phyloP scores from a whole-genome alignment of 2,113 vertebrate genomes.

The Tachysurus fulvidraco region DNA sequence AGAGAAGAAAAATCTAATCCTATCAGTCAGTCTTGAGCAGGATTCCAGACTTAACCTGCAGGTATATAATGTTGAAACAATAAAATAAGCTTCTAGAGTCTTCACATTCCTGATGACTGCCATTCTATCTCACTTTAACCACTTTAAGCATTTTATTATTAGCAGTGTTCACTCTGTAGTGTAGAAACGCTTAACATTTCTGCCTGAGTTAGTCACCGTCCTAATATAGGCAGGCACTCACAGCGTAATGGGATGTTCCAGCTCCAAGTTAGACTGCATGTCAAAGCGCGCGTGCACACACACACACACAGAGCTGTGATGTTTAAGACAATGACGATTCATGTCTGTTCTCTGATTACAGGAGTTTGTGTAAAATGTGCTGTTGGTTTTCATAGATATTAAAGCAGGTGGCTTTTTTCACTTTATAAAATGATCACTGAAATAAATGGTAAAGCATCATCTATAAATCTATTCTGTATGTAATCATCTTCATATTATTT shows the following conservation, averaged over 20 bases:
- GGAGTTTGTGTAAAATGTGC: conserved; percentile 26
- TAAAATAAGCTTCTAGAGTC: not conserved
- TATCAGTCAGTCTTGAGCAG: not conserved
- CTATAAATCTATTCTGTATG: not conserved
- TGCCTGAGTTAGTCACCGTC: conserved; percentile 39
- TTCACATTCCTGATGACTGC: not conserved
- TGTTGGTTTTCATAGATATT: conserved; percentile 3
- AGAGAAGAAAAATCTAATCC: too few species aligned
- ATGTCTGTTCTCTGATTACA: not conserved
- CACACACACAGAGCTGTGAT: not conserved
- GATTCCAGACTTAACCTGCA: not conserved
- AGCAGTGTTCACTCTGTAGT: not conserved
- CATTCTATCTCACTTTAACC: not conserved
- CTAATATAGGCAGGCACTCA: not conserved
- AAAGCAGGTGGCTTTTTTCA: not conserved
- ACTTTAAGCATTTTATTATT: not conserved
- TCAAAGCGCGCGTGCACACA: not conserved
- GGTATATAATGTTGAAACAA: too few species aligned
- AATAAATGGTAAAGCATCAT: not conserved
- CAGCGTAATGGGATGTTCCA: conserved; percentile 21
- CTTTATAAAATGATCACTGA: not conserved
- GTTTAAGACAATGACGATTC: not conserved
- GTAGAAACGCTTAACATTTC: conserved; percentile 28
- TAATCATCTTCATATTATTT: too few species aligned
- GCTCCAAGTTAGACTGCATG: conserved; percentile 15